Base-by-base conservation (phyloP, 2,888 invertebrate genomes). In the Pecten maximus region DNA sequence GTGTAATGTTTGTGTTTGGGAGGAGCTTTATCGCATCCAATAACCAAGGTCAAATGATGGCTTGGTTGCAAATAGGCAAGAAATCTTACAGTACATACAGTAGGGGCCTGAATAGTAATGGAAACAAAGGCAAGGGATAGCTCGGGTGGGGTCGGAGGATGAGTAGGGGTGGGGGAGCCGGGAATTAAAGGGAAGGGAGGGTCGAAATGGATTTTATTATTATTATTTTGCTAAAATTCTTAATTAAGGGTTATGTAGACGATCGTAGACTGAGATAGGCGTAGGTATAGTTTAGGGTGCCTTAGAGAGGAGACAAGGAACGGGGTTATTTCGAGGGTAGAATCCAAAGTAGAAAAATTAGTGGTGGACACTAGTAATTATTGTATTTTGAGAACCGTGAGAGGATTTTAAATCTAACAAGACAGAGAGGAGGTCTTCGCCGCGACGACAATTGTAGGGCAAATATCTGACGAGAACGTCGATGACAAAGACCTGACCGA, bases 391-490 rank as follows among this genome's bases (percentile, higher is more conserved):
- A 74, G 35, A 74, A 28, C 74, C 74, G 74, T 74, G 74, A 35
- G 74, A 74, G 74, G 74, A 35, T 74, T 74, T 74, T 74, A 74
- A 74, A 74, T 35, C 0, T 6, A 19, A 74, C 74, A 35, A 3
- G 12, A 74, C 28, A 74, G 28, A 6, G 74, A 10, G 6, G 74
- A 74, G 35, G 35, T 35, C 28, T 23, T 23, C 6, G 28, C n/a
- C 60, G 74, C 10, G 74, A 28, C 74, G 74, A 74, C 35, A 35
- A 74, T 74, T 74, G 74, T 74, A 35, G 74, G 74, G 10, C 74
- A 35, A 74, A 74, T 74, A 74, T 35, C 74, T 74, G 74, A 74
- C 35, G 74, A 74, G 35, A 74, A 74, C 12, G 74, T 28, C 74
- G 74, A 74, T 74, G 74, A 74, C 74, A 74, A 74, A 23, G 35